Conservation (phyloP, 2,888 invertebrate genomes). For the Argynnis bischoffii region DNA sequence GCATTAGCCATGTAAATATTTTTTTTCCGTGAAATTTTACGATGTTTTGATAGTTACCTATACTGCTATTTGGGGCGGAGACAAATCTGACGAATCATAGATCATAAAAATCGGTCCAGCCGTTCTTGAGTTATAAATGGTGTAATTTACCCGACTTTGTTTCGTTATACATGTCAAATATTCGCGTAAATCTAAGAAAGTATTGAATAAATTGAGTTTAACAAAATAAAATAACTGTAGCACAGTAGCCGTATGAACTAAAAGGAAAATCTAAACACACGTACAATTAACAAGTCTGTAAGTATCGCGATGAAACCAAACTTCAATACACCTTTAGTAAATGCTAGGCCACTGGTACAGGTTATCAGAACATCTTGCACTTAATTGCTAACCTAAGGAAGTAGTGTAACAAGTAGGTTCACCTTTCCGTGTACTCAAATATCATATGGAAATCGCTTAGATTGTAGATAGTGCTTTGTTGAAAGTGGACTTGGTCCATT, state of each 20-base stretch:
- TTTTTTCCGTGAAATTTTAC: too few relatives aligned
- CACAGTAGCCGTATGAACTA: background rate
- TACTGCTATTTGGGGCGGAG: too few relatives aligned
- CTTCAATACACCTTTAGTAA: constrained; percentile 14
- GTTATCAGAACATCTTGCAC: constrained; percentile 25
- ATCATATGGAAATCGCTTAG: constrained; percentile 27
- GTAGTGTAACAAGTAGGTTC: constrained; percentile 21
- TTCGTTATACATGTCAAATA: too few relatives aligned
- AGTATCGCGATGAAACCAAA: constrained; percentile 21
- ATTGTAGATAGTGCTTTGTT: constrained; percentile 5
- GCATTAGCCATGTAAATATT: too few relatives aligned
- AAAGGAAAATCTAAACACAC: constrained; percentile 12
- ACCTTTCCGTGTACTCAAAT: constrained; percentile 24
- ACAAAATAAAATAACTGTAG: background rate
- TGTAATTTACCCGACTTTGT: too few relatives aligned
- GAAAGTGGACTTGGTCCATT: constrained; percentile 4
- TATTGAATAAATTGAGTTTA: background rate
- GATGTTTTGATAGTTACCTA: too few relatives aligned
- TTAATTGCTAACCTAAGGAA: constrained; percentile 26
- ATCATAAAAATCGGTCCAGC: too few relatives aligned
- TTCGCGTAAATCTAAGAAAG: background rate
- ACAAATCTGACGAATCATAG: too few relatives aligned
- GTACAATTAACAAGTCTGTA: constrained; percentile 1
- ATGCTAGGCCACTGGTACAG: constrained; percentile 22
- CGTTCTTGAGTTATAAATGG: too few relatives aligned